A percentile compares a stretch with the other conserved stretches of the same genome.
These are phyloP conservation scores for Vollenhovia emeryi DNA, from an alignment of 1,140 invertebrate genomes.

Conservation along the genomic window DNA sequence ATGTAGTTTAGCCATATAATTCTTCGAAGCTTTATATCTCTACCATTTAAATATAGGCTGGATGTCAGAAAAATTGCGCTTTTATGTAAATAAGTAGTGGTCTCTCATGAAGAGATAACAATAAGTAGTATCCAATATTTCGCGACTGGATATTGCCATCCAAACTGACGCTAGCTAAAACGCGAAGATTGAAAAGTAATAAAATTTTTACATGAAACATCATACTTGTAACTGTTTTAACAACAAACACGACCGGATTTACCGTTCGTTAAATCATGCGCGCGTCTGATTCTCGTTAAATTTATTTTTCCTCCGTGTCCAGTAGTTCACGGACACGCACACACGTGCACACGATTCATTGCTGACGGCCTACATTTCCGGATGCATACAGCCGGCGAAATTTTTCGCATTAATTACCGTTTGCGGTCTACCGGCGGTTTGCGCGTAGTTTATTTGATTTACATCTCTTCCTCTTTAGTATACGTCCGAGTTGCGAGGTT, in stretches of 20 bases:
- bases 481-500: neutral
- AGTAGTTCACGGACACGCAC: neutral
- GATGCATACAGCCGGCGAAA: constrained; percentile 61
- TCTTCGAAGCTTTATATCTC: constrained; percentile 19
- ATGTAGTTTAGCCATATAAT: constrained; percentile 3
- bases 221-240: constrained; percentile 17
- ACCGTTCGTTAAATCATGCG: constrained; percentile 37
- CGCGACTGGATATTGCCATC: neutral
- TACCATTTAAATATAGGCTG: constrained; percentile 23
- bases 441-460: constrained; percentile 42
- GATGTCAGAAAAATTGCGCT: constrained; percentile 28
- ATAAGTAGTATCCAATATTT: constrained; percentile 8
- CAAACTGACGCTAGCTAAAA: neutral
- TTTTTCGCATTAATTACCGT: constrained; percentile 75
- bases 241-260: neutral
- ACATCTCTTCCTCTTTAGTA: constrained; percentile 27
- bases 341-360: constrained; percentile 30
- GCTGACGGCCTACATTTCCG: constrained; percentile 61
- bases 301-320: constrained; percentile 12
- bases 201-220: constrained; percentile 18
- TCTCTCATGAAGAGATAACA: neutral
- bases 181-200: constrained; percentile 1
- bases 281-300: neutral
- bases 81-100: constrained; percentile 35
- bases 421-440: constrained; percentile 11